Evolutionary conservation across 2,113 vertebrate genomes (phyloP), one percentile per base, ranked within the genome.

Genomic region (Mandrillus leucophaeus): DNA sequence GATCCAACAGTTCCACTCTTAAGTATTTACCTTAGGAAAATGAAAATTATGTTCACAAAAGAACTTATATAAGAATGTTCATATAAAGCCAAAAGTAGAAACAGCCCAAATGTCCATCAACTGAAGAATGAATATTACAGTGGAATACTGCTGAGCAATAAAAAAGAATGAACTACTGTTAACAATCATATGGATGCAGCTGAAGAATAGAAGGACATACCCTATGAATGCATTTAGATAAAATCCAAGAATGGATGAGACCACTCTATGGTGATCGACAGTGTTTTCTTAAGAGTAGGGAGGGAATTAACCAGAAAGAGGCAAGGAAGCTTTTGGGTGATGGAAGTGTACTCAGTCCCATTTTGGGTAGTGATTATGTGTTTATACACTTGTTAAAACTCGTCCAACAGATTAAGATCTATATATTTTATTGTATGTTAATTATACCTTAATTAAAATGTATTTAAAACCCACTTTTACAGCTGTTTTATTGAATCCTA

Each of bases 11-110:
- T 76, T 82, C 66, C 22, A 1, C 25, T 76, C 13, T 38, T 30
- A 48, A 70, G 32, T 82, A 20, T 79, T 78, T 85, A 85, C 79
- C 45, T 45, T 90, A 55, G 70, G 82, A 84, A 86, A 81, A 78
- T 61, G 61, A 89, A 80, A 45, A 76, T 40, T 1, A 30, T 17
- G 13, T 45, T 90, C 45, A 76, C 32, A 48, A n/a, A 66, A 97
- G 79, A 45, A 20, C 38, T 5, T 48, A 38, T 5, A 40, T 14
- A 52, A 38, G 52, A 50, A 57, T 82, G 57, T 76, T 84, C 68
- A 30, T 59, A 5, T 32, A 38, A 75, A 81, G 72, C 35, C 17
- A 3, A 55, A 75, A 52, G n/a, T 68, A 52, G 43, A 70, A 93
- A 48, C 6, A 87, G 50, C 55, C 4, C 59, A 35, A 8, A 32